Conservation (phyloP, 2,888 invertebrate species). For the Hoplodrina blanda region DNA sequence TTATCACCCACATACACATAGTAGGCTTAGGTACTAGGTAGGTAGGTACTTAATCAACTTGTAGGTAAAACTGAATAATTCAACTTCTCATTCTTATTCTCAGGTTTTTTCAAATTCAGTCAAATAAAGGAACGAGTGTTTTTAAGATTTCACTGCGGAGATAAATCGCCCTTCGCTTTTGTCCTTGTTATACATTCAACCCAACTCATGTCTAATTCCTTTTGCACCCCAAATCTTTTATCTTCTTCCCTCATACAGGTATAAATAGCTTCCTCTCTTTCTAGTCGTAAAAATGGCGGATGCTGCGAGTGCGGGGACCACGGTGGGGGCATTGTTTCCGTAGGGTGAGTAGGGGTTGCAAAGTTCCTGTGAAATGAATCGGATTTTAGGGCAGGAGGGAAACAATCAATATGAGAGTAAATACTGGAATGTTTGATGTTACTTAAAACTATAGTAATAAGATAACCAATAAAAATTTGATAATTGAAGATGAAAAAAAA, state of each 20-base stretch:
- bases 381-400: conserved; percentile 77
- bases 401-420: conserved; percentile 74
- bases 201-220: conserved; percentile 75
- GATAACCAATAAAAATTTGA: no score
- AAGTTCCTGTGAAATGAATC: conserved; percentile 80
- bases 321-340: conserved; percentile 74
- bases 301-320: conserved; percentile 78
- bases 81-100: conserved; percentile 44
- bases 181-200: conserved; percentile 79
- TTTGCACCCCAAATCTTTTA: conserved; percentile 73
- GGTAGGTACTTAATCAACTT: conserved; percentile 18
- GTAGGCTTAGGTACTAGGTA: no score
- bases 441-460: background rate
- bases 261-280: conserved; percentile 59
- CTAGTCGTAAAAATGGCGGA: conserved; percentile 84
- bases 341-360: conserved; percentile 79
- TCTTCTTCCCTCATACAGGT: conserved; percentile 56
- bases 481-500: no score
- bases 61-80: conserved; percentile 2
- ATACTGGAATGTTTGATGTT: conserved; percentile 52
- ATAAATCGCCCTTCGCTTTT: conserved; percentile 74
- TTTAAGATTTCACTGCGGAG: conserved; percentile 68
- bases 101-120: conserved; percentile 36
- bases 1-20: background rate
- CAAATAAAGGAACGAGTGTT: conserved; percentile 58